A percentile compares a stretch with the other conserved stretches of the same genome.
Conservation (phyloP, 2,113 vertebrate species). For the Prunella himalayana region DNA sequence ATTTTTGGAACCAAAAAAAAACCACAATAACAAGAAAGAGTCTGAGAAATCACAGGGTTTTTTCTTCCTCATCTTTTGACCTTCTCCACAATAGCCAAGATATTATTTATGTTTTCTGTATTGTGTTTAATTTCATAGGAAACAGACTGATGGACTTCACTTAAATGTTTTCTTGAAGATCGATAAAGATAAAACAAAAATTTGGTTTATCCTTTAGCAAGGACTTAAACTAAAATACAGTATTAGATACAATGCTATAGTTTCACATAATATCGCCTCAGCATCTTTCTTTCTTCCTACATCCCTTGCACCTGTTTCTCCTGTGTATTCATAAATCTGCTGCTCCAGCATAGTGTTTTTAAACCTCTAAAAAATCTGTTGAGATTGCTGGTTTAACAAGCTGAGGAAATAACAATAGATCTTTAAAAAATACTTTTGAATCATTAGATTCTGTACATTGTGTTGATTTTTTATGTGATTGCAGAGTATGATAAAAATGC, state of each 20-base stretch:
- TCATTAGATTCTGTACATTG: background rate
- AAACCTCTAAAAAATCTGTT: slow-evolving; percentile 26
- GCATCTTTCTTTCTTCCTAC: background rate
- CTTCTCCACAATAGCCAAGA: background rate
- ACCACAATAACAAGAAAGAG: background rate
- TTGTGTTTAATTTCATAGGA: background rate
- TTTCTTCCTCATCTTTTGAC: background rate
- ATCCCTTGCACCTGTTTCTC: slow-evolving; percentile 23
- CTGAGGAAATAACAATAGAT: background rate
- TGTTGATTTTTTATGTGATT: background rate
- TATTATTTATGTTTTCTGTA: background rate
- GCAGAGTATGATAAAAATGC: background rate
- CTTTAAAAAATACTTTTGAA: background rate
- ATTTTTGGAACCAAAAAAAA: background rate
- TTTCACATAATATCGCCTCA: background rate
- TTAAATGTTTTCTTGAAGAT: background rate
- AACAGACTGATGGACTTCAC: background rate
- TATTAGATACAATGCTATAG: background rate
- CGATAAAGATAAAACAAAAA: background rate
- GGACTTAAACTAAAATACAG: background rate
- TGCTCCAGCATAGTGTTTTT: background rate
- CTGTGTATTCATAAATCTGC: slow-evolving; percentile 7
- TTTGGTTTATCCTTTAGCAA: background rate
- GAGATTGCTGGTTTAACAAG: background rate
- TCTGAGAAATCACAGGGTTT: background rate